phyloP scores from a whole-genome alignment of 2,888 invertebrate species.

The Yponomeuta evonymella region DNA sequence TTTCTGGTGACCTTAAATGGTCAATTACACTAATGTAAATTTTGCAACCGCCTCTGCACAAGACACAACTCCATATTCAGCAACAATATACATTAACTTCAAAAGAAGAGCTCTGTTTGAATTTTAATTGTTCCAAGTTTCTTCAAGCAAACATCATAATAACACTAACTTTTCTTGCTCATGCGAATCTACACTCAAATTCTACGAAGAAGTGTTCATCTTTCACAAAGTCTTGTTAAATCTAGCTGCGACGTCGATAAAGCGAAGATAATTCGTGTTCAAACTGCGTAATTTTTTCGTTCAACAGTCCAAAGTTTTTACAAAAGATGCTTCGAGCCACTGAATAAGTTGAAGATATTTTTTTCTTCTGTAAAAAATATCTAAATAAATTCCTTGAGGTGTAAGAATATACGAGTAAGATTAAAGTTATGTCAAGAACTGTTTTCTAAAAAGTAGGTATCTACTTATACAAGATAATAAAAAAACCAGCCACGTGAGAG shows the following conservation, averaged over 20 bases:
- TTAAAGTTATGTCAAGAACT: no score
- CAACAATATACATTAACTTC: no score
- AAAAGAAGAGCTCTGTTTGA: not conserved
- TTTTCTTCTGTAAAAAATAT: no score
- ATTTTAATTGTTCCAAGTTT: not conserved
- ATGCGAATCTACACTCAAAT: not conserved
- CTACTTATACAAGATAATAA: no score
- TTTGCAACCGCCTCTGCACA: no score
- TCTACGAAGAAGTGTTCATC: not conserved
- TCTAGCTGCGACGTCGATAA: not conserved
- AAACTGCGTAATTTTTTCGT: not conserved
- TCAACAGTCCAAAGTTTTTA: not conserved
- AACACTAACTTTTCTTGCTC: not conserved
- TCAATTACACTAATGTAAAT: no score
- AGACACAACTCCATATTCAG: no score
- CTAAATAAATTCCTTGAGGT: no score
- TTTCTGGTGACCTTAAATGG: no score
- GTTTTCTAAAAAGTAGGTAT: no score
- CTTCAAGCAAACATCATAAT: not conserved
- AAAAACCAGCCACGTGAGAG: no score
- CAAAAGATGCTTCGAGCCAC: not conserved
- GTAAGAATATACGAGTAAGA: no score
- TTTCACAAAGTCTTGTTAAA: not conserved
- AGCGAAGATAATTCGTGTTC: not conserved
- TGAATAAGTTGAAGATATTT: not conserved